phyloP scores from a whole-genome alignment of 2,888 invertebrate genomes.

The Andrena minutula region DNA sequence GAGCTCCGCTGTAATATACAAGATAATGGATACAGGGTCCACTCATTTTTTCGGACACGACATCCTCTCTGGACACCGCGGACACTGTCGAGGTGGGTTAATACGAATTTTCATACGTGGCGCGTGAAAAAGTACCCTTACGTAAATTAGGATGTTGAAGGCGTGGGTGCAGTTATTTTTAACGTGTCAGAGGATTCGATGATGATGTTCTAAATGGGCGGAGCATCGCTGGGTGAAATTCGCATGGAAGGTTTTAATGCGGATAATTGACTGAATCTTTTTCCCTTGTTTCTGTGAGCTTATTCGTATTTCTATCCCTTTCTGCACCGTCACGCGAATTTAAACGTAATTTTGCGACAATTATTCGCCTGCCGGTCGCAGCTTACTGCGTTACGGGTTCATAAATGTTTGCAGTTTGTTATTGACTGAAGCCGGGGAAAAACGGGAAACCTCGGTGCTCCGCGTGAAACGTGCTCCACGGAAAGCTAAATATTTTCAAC shows the following conservation, averaged over 20 bases:
- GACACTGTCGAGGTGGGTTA: not conserved
- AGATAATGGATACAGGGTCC: conserved; percentile 3
- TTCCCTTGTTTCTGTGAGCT: not conserved
- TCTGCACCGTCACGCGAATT: not conserved
- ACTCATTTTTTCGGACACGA: not conserved
- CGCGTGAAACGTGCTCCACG: not conserved
- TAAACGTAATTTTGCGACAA: conserved; percentile 15
- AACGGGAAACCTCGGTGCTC: not conserved
- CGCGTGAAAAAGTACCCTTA: not conserved
- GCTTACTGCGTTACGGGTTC: not conserved
- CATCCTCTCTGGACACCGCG: not conserved
- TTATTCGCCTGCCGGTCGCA: conserved; percentile 5
- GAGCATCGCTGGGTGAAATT: not conserved
- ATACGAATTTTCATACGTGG: not conserved
- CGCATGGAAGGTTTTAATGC: not conserved
- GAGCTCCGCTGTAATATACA: not conserved
- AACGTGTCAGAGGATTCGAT: not conserved
- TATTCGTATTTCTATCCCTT: not conserved
- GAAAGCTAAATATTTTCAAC: conserved; percentile 5
- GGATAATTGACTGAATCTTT: not conserved
- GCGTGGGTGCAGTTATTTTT: not conserved
- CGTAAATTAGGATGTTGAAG: not conserved
- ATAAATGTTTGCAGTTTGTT: not conserved
- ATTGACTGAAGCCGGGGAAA: not conserved
- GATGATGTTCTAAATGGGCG: not conserved